Conservation (phyloP, 2,888 invertebrate genomes). For the Drosophila ochracea region DNA sequence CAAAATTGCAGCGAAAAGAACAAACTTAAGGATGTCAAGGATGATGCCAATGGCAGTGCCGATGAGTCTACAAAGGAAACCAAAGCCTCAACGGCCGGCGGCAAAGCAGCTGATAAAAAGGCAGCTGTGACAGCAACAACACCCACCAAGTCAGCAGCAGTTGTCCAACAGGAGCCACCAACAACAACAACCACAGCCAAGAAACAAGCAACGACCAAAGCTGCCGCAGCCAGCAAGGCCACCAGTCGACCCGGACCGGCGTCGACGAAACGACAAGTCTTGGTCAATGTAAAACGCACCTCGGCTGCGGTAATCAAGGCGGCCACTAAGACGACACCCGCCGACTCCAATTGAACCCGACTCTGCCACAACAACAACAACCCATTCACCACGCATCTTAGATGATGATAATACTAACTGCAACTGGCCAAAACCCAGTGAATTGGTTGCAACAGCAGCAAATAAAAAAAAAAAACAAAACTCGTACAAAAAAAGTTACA, state of each 20-base stretch:
- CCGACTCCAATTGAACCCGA: constrained; percentile 58
- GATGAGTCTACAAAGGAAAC: constrained; percentile 54
- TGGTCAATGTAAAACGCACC: constrained; percentile 70
- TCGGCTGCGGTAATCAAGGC: constrained; percentile 57
- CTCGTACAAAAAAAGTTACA: constrained; percentile 2
- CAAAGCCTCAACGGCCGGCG: constrained; percentile 9
- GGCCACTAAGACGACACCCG: constrained; percentile 56
- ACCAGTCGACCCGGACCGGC: constrained; percentile 65
- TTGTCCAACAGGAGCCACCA: constrained; percentile 20
- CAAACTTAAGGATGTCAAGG: constrained; percentile 81
- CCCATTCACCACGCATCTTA: constrained; percentile 5
- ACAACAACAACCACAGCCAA: constrained; percentile 27
- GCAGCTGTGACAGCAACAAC: constrained; percentile 5
- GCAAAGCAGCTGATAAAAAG: constrained; percentile 45
- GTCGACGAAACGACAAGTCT: constrained; percentile 63
- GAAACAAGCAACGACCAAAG: constrained; percentile 53
- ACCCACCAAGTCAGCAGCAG: constrained; percentile 37
- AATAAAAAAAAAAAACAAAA: constrained; percentile 20
- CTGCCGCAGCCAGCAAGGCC: constrained; percentile 35
- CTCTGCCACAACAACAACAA: constrained; percentile 2
- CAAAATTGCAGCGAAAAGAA: constrained; percentile 86
- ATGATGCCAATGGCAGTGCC: constrained; percentile 68
- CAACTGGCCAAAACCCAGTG: constrained; percentile 43
- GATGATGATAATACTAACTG: constrained; percentile 21
- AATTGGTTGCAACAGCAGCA: constrained; percentile 57